Conservation (phyloP, 1,140 invertebrate species). For the Sinonovacula constricta region DNA sequence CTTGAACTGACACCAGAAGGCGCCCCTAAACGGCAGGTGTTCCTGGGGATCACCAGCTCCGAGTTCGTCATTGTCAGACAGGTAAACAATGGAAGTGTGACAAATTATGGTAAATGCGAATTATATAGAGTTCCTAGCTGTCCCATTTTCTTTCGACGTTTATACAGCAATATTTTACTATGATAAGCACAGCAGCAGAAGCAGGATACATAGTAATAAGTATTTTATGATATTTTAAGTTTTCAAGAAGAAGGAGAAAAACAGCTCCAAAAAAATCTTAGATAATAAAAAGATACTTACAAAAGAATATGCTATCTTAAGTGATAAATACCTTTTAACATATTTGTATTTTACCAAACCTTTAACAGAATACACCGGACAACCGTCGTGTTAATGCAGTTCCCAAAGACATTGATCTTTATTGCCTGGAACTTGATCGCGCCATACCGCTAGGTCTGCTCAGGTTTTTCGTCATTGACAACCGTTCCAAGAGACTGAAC, state of each 20-base stretch:
- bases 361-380: conserved; percentile 1
- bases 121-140: background rate
- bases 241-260: background rate
- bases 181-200: too few relatives aligned
- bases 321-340: too few relatives aligned
- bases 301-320: background rate
- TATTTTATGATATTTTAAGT: too few relatives aligned
- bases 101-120: background rate
- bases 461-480: conserved; percentile 12
- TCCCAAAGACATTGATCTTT: background rate
- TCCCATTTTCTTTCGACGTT: background rate
- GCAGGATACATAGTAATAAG: too few relatives aligned
- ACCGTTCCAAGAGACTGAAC: background rate
- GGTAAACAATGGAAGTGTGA: conserved; percentile 5
- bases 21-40: conserved; percentile 19
- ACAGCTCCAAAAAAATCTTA: background rate
- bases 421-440: background rate
- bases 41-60: conserved; percentile 13
- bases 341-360: too few relatives aligned
- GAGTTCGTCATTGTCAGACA: conserved; percentile 34
- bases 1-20: conserved; percentile 8
- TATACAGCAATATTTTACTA: background rate
- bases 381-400: too few relatives aligned
- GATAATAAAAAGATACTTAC: background rate
- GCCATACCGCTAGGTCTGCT: conserved; percentile 4